Percentiles rank a stretch among this genome's conserved stretches.
These are phyloP conservation scores for Glyphotaelius pellucidus DNA, from an alignment of 2,888 invertebrate genomes.

Conservation along the genomic window DNA sequence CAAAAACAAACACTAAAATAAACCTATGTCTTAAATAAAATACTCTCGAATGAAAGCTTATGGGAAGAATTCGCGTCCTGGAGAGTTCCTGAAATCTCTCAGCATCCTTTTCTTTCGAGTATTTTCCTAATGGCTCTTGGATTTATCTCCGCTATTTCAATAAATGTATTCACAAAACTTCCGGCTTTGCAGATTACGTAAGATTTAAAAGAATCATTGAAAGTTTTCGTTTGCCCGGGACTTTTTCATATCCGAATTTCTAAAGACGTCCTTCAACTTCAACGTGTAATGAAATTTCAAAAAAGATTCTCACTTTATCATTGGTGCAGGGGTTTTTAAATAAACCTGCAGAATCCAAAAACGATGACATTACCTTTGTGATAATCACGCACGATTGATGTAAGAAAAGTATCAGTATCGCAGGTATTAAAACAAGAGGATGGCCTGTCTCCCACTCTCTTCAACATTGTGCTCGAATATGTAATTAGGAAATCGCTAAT, in stretches of 20 bases:
- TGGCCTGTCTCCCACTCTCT: no score
- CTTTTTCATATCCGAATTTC: neutral
- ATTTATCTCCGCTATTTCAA: slow-evolving; percentile 6
- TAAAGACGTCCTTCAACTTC: neutral
- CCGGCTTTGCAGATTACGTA: slow-evolving; percentile 19
- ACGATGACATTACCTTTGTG: neutral
- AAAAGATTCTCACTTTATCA: neutral
- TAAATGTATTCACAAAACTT: slow-evolving; percentile 22
- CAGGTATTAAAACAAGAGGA: no score
- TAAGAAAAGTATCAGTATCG: no score
- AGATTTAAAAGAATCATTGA: neutral
- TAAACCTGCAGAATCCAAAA: neutral
- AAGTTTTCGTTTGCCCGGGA: neutral
- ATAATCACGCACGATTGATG: no score
- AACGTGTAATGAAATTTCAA: neutral
- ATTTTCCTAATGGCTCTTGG: slow-evolving; percentile 27
- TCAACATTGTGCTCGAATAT: no score
- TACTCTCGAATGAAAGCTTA: neutral
- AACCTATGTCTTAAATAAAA: no score
- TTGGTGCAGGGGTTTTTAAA: neutral
- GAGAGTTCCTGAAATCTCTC: neutral
- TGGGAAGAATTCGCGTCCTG: neutral
- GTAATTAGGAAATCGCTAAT: no score
- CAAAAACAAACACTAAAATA: neutral
- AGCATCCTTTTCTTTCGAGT: neutral